phyloP scores from a whole-genome alignment of 2,888 invertebrate genomes.

The Corythucha ciliata region DNA sequence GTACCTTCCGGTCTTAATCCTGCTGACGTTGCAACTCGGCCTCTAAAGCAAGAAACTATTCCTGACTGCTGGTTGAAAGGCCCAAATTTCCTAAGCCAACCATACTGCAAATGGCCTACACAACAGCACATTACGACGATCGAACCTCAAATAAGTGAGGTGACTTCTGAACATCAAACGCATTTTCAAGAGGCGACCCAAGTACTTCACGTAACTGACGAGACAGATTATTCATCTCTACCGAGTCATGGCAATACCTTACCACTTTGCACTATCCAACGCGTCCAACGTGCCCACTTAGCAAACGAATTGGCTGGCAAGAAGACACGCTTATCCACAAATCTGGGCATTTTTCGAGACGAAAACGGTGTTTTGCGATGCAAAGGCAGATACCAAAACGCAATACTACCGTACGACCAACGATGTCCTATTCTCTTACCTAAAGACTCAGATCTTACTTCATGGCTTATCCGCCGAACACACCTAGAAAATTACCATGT shows the following conservation, averaged over 20 bases:
- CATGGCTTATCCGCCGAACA: background rate
- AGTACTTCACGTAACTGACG: no score
- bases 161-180: no score
- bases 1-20: background rate
- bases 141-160: background rate
- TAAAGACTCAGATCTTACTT: background rate
- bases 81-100: background rate
- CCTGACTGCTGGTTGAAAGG: conserved; percentile 1
- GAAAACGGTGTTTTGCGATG: background rate
- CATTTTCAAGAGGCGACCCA: no score
- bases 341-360: conserved; percentile 5
- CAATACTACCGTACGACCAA: conserved; percentile 4
- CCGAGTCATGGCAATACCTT: no score
- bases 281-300: background rate
- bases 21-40: conserved; percentile 12
- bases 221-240: no score
- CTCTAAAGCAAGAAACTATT: background rate
- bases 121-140: background rate
- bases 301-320: background rate
- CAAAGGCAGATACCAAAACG: conserved; percentile 9
- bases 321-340: background rate
- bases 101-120: background rate
- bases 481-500: conserved; percentile 1
- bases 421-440: conserved; percentile 15
- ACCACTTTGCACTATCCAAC: no score